These are phyloP conservation scores for Glandiceps talaboti DNA, from an alignment of 53 echinoderm and acorn worm genomes.

Conservation along the genomic window DNA sequence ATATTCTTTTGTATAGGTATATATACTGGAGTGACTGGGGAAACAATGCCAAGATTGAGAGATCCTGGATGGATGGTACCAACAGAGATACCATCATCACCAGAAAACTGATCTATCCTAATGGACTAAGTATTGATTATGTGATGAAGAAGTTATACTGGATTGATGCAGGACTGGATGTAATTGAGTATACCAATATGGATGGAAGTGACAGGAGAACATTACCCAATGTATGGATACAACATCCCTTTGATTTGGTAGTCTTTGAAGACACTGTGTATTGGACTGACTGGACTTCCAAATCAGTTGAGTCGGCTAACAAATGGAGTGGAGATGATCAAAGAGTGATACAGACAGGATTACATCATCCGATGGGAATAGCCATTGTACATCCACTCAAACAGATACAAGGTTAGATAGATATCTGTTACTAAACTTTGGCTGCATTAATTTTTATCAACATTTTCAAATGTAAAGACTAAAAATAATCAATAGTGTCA, in stretches of 20 bases:
- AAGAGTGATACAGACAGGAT: background rate
- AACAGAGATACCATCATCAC: constrained; percentile 18
- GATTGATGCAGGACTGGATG: constrained; percentile 23
- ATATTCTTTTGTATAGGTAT: too few relatives aligned
- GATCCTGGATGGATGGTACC: constrained; percentile 38
- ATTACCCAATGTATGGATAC: background rate
- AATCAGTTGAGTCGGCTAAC: background rate
- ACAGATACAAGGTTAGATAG: background rate
- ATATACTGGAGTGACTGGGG: constrained; percentile 51
- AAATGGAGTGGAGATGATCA: background rate
- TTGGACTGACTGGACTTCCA: background rate
- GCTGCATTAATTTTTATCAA: too few relatives aligned
- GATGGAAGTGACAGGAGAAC: background rate
- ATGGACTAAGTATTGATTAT: constrained; percentile 28
- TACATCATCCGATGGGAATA: background rate
- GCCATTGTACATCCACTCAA: background rate
- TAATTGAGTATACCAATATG: background rate
- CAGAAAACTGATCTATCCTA: constrained; percentile 20
- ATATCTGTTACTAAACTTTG: too few relatives aligned
- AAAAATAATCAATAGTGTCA: too few relatives aligned
- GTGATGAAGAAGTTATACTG: constrained; percentile 23
- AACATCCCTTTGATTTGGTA: background rate
- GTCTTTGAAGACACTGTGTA: background rate
- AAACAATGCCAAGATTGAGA: constrained; percentile 21
- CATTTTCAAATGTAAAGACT: too few relatives aligned